Evolutionary conservation across 1,140 invertebrate genomes (phyloP), one percentile per base, ranked within the genome.

Genomic region (Steinernema feltiae): DNA sequence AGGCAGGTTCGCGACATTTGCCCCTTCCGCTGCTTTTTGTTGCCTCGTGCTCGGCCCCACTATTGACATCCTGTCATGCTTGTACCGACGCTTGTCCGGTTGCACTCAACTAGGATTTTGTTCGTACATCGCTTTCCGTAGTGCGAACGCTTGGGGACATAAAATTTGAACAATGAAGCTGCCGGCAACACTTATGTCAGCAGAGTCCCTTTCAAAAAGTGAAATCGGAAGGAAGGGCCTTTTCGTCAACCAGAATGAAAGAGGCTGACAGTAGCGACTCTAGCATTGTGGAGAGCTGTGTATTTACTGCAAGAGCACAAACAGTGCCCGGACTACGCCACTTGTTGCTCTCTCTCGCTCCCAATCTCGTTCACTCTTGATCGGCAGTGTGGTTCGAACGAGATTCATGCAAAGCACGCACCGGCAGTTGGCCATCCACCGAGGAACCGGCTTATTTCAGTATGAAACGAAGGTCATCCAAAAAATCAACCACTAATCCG

Each of bases 281-380:
- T 27, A 12, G 53, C 53, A 27, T 27, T 12, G 53, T 27, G 53
- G 24, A 27, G 12, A 12, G 24, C 7, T 63, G 53, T 63, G 53
- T 63, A 63, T 63, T 63, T 63, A 27, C 53, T 63, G 53, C 53
- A 63, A 46, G 53, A 63, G 24, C 53, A 63, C 53, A 63, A 27
- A 63, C 53, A 27, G 53, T 63, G 53, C 3, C 53, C 53, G 53
- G 15, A 41, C 7, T 18, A 18, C 35, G 18, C 53, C 53, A 63
- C 15, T 63, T 63, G 53, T 15, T 27, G 53, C 53, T 63, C 53
- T 27, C 53, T 3, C 24, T 63, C 12, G 35, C 35, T 41, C 12
- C 12, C 7, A 27, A n/a, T n/a, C 53, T 63, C 53, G 53, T 63
- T 15, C 53, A 21, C 24, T 63, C 24, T 27, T 27, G 53, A 63